These are phyloP conservation scores for Peromyscus eremicus DNA, from an alignment of 2,797 vertebrate genomes.

Conservation along the genomic window DNA sequence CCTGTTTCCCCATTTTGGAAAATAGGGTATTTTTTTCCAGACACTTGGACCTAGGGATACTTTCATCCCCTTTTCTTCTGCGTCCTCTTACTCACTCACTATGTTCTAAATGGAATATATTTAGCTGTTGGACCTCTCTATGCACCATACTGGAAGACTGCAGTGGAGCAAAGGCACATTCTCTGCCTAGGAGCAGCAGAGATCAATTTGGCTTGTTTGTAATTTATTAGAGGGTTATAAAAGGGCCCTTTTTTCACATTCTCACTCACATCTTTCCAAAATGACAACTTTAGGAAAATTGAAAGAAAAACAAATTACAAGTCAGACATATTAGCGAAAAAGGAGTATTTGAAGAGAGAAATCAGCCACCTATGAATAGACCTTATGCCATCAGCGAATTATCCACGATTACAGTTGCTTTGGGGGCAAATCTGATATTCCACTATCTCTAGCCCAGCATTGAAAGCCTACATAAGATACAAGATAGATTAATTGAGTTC, in stretches of 20 bases:
- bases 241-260: not conserved
- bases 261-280: not conserved
- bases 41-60: not conserved
- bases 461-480: not conserved
- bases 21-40: not conserved
- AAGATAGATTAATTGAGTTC: not conserved
- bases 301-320: conserved; percentile 20
- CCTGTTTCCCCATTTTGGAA: conserved; percentile 17
- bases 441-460: not conserved
- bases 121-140: not conserved
- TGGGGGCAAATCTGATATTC: not conserved
- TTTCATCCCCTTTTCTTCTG: conserved; percentile 6
- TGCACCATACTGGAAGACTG: not conserved
- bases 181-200: not conserved
- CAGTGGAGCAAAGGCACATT: not conserved
- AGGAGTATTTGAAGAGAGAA: conserved; percentile 1
- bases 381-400: not conserved
- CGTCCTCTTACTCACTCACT: not conserved
- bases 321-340: not conserved
- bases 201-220: not conserved
- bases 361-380: not conserved
- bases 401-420: not conserved
- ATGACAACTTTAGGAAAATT: not conserved
- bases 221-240: conserved; percentile 30
- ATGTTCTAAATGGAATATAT: not conserved